Percentiles rank a stretch among this genome's conserved stretches.
These are phyloP conservation scores for Athene cunicularia DNA, from an alignment of 2,113 vertebrate genomes.

Conservation along the genomic window DNA sequence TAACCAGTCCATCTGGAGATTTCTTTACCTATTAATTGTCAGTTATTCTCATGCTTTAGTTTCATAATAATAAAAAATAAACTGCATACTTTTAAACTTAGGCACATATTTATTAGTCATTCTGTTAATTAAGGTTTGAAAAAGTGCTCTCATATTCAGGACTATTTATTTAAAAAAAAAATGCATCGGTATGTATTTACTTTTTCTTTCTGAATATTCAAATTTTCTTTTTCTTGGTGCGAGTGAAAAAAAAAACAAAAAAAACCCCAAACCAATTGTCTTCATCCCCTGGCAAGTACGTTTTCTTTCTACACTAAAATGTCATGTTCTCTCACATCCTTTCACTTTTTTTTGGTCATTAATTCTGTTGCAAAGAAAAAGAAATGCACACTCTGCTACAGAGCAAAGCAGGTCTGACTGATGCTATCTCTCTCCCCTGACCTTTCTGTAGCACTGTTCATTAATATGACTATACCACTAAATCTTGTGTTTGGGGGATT, in stretches of 20 bases:
- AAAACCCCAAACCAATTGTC: background rate
- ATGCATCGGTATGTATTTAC: fast-evolving
- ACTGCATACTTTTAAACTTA: background rate
- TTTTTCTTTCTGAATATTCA: background rate
- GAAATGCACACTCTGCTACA: background rate
- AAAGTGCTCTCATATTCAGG: background rate
- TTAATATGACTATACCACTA: background rate
- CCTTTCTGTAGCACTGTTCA: background rate
- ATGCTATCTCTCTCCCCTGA: background rate
- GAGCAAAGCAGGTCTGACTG: background rate
- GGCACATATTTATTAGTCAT: background rate
- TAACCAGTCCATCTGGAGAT: background rate
- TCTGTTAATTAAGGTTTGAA: background rate
- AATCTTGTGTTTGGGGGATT: background rate
- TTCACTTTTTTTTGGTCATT: background rate
- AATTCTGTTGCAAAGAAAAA: background rate
- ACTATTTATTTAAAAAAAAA: background rate
- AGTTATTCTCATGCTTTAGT: background rate
- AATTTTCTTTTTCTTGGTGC: background rate
- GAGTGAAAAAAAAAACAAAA: background rate
- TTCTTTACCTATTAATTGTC: background rate
- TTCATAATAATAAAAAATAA: background rate
- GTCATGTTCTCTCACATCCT: background rate
- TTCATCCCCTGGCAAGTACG: background rate
- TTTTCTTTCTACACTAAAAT: background rate